A percentile compares a stretch with the other conserved stretches of the same genome.
Evolutionary conservation across 2,113 vertebrate species (phyloP).

Genomic region (Hyla sarda): DNA sequence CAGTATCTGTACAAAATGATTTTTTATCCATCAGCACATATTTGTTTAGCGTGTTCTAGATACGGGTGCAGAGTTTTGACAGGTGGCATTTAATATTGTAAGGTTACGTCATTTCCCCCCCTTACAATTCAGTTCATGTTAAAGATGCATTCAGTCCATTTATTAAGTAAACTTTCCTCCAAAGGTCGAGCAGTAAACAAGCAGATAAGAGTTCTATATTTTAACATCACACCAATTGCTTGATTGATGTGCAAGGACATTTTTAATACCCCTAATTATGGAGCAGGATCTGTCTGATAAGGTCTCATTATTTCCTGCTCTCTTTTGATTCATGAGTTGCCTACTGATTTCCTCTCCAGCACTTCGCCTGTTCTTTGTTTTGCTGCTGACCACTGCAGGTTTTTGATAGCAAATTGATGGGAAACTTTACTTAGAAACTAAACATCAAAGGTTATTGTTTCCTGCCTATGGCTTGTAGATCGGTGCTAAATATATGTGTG

Average conservation of each 20-base stretch:
- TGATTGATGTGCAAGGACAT: slow-evolving; percentile 49
- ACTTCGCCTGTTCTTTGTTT: slow-evolving; percentile 28
- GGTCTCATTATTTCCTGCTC: slow-evolving; percentile 48
- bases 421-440: slow-evolving; percentile 34
- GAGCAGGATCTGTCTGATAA: slow-evolving; percentile 38
- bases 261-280: slow-evolving; percentile 41
- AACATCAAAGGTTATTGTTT: slow-evolving; percentile 20
- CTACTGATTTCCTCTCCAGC: slow-evolving; percentile 28
- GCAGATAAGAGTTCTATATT: slow-evolving; percentile 10
- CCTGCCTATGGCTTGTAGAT: background rate
- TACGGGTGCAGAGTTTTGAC: too few relatives aligned
- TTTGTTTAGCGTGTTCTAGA: too few relatives aligned
- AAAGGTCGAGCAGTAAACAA: slow-evolving; percentile 38
- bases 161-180: slow-evolving; percentile 2
- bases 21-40: too few relatives aligned
- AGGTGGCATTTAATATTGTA: background rate
- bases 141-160: slow-evolving; percentile 25
- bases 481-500: background rate
- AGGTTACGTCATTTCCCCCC: background rate
- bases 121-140: too few relatives aligned
- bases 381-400: slow-evolving; percentile 54
- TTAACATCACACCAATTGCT: slow-evolving; percentile 27
- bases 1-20: too few relatives aligned
- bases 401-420: slow-evolving; percentile 52
- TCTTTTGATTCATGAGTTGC: slow-evolving; percentile 35